These are phyloP conservation scores for Napeogenes sylphis DNA, from an alignment of 2,888 invertebrate genomes.

Conservation along the genomic window DNA sequence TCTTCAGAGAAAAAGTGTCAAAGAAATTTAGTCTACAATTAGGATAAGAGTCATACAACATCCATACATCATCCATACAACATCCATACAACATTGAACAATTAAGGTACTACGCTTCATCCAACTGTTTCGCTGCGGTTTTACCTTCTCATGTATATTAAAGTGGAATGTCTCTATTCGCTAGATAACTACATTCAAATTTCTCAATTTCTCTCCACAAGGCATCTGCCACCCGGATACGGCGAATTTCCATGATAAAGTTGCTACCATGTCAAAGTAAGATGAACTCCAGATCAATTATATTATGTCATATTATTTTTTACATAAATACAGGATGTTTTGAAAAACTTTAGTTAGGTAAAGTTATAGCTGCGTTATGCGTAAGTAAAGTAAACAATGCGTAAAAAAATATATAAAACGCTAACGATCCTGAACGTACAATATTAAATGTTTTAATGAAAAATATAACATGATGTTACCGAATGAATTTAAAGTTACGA, in stretches of 20 bases:
- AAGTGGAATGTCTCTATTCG: neutral
- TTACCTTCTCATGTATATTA: neutral
- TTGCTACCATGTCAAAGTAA: neutral
- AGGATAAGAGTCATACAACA: no score
- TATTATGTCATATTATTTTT: neutral
- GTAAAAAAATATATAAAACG: no score
- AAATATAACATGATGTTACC: no score
- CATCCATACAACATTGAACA: no score
- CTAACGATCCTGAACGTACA: no score
- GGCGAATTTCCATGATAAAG: constrained; percentile 2
- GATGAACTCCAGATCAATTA: neutral
- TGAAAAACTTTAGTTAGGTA: neutral
- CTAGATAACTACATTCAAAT: neutral
- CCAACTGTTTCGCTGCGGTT: neutral
- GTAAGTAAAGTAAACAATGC: no score
- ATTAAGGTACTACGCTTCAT: no score
- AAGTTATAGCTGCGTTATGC: neutral
- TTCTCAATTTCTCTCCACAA: neutral
- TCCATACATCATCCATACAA: no score
- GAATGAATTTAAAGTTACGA: no score
- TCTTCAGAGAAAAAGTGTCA: no score
- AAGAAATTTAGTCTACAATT: no score
- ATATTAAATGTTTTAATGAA: no score
- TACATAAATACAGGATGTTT: neutral
- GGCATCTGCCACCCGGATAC: neutral